Base-by-base conservation (phyloP, 2,113 vertebrate species). In the Leptocoma aspasia region DNA sequence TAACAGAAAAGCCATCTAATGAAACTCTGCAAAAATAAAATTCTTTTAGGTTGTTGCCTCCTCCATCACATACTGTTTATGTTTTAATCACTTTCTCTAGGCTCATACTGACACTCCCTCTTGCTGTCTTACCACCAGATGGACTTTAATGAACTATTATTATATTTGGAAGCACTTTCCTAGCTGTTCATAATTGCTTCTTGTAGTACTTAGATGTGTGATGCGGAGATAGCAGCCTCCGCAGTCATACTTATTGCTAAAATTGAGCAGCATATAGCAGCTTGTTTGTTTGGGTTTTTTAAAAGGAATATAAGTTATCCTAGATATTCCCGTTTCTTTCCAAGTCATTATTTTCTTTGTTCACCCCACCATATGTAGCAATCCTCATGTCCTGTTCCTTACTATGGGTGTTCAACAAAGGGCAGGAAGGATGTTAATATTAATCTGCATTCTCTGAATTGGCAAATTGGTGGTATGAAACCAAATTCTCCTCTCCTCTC, bases 51-150 rank as follows among this genome's bases (percentile, higher is more conserved):
- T 87, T 82, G 72, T 60, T 41, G 45, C 61, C 63, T 95, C 76
- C 79, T 90, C 42, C 82, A 88, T 93, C 79, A 80, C 66, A 80
- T 90, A 59, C 66, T 96, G 82, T 88, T 94, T 93, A 69, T 20
- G 9, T 66, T 95, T 93, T 90, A 93, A 77, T 82, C 53, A 82
- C 63, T 92, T 96, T 94, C 75, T 88, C 82, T 82, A 90, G 33
- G 42, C 50, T 64, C 54, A 69, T 73, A 31, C n/a, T 65, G 82
- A 92, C 82, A 80, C 59, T 88, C 90, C 66, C 50, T 77, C 49
- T 86, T 77, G 50, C 50, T 93, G 75, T 66, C n/a, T 92, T 80
- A 37, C 28, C 66, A 92, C 70, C 85, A 96, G 82, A 82, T 59
- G 59, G 45, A 72, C 71, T 93, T 88, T 61, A 94, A 82, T 79